These are phyloP conservation scores for Hippolais icterina DNA, from an alignment of 2,113 vertebrate species.

Conservation along the genomic window DNA sequence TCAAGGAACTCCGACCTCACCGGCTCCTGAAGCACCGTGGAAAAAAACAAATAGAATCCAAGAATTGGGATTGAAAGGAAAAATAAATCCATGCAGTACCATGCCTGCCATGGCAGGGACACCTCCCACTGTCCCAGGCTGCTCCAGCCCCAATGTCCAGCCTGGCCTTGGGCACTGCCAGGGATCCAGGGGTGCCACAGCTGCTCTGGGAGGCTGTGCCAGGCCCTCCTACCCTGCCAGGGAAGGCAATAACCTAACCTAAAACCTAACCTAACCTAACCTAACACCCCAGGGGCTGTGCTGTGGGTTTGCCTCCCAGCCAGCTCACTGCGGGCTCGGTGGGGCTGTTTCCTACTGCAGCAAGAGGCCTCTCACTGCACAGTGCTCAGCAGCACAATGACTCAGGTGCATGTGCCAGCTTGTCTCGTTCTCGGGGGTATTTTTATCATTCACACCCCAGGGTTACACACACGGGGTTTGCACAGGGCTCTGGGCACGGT, in stretches of 20 bases:
- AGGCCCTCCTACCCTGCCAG: not conserved
- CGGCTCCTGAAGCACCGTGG: not conserved
- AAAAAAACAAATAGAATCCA: not conserved
- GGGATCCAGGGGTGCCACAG: not conserved
- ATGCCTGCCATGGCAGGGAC: not conserved
- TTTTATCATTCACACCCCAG: not conserved
- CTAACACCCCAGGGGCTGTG: too few relatives aligned
- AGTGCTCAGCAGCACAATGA: not conserved
- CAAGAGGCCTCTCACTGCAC: not conserved
- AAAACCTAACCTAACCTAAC: too few relatives aligned
- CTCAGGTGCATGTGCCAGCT: not conserved
- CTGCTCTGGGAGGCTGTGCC: not conserved
- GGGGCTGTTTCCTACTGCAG: not conserved
- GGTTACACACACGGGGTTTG: rapidly evolving
- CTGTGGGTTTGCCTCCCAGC: not conserved
- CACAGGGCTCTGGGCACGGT: not conserved
- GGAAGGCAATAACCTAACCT: too few relatives aligned
- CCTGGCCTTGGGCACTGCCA: not conserved
- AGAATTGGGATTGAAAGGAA: too few relatives aligned
- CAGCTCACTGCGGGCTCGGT: rapidly evolving
- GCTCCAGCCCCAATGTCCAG: not conserved
- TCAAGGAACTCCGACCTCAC: not conserved
- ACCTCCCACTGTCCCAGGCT: not conserved
- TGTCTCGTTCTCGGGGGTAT: not conserved
- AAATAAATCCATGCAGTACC: not conserved